Evolutionary conservation across 2,113 vertebrate genomes (phyloP), one percentile per base, ranked within the genome.

Genomic region (Lutjanus erythropterus): DNA sequence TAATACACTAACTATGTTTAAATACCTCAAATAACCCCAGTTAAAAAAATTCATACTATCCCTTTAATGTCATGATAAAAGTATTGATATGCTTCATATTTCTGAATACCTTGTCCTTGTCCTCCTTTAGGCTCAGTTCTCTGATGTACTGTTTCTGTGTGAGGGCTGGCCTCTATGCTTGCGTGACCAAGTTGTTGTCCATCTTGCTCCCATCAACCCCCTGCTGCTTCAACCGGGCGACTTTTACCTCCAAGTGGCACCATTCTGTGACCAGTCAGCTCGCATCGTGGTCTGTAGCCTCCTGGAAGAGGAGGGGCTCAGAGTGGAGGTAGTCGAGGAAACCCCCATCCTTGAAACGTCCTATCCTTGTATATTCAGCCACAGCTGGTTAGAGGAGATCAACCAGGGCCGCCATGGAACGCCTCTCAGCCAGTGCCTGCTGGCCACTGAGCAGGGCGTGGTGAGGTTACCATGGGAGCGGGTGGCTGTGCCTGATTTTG

Each of bases 151-250:
- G 52, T 98, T 97, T 89, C 88, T 95, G 74, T 96, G 95, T 1
- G 95, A 96, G n/a, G 97, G 97, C 89, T 98, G 97, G 97, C 97
- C 97, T 0, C 86, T 98, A 65, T 98, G 97, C 71, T 94, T 97
- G 50, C 92, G 85, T 0, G 94, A 96, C 66, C 95, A 94, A 53
- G 93, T 97, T 3, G 96, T 97, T 1, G 66, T 98, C 81, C 96
- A 98, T 76, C 94, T 97, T 0, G 94, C 96, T 0, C 95, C 96
- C 0, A 89, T 97, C 82, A 93, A 95, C 75, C 95, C 96, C 0
- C 92, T 95, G 81, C 88, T 96, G 19, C 86, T 98, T 81, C 95
- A 94, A 14, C 95, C 94, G 0, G 93, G 96, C 66, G 97, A 99
- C 92, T 97, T 99, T 84, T 98, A 96, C 93, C 95, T 98, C 64